Evolutionary conservation across 2,888 invertebrate genomes (phyloP), one percentile per base, ranked within the genome.

Genomic region (Campoletis raptor): DNA sequence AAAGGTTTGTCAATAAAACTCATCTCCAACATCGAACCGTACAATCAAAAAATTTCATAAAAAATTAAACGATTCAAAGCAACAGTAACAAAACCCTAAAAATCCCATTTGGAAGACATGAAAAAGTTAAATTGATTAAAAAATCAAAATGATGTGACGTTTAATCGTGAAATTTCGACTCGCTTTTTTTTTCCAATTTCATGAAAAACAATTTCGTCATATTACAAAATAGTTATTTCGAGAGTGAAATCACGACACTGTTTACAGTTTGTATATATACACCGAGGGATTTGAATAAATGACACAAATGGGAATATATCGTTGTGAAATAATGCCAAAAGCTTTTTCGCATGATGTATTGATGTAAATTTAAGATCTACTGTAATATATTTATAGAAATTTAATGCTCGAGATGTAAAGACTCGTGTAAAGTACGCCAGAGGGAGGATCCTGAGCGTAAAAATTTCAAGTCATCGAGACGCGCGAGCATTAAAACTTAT

Each of bases 391-490:
- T 24, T 74, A 57, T 42, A 18, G 10, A n/a, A 30, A 61, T 30
- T 18, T 10, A 18, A 80, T 42, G 69, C 30, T 57, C 40, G 42
- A 74, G 54, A 61, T 61, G 74, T 12, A 21, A 12, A 42, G 45
- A 78, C 24, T n/a, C 66, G 42, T 48, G 42, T 54, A 76, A 66
- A 67, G 61, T 0, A 45, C 73, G 48, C 21, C 30, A 67, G 21
- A 67, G 21, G 57, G 48, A 78, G 66, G 61, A 81, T 72, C 72
- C 66, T 73, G 73, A 85, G 81, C 78, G 77, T 66, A 77, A 81
- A 85, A 81, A 85, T 85, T 85, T 78, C 81, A 48, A 78, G 73
- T 85, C 72, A 81, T 85, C 78, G 78, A 78, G 81, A 85, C 78
- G 81, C 45, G 81, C 37, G 76, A 81, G 81, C 81, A 42, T 42